Conservation (phyloP, 2,113 vertebrate species). For the Gymnogyps californianus region DNA sequence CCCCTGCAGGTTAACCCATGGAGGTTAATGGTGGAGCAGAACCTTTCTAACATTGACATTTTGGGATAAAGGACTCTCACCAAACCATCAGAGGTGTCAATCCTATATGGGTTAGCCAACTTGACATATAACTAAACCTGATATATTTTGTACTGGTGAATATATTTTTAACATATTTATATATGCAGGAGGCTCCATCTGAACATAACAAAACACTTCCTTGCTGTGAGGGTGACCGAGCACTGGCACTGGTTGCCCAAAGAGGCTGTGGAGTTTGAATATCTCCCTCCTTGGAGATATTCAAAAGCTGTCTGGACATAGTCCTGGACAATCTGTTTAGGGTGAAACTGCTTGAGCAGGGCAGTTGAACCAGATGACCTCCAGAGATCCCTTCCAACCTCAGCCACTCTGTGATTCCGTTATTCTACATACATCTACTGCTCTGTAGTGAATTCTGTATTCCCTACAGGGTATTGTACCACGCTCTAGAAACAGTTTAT, state of each 20-base stretch:
- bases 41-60: background rate
- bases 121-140: background rate
- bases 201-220: background rate
- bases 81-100: background rate
- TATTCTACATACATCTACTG: background rate
- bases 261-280: background rate
- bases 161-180: background rate
- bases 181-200: background rate
- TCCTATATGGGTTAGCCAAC: background rate
- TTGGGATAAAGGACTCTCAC: background rate
- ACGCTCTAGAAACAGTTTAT: background rate
- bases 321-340: background rate
- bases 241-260: background rate
- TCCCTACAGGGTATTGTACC: background rate
- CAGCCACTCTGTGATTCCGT: background rate
- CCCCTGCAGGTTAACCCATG: too few species aligned
- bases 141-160: background rate
- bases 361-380: background rate
- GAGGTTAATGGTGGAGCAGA: rapidly evolving
- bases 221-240: background rate
- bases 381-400: background rate
- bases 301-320: background rate
- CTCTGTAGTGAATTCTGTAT: background rate
- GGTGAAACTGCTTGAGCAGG: background rate
- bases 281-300: background rate